Evolutionary conservation across 2,113 vertebrate genomes (phyloP).

Genomic region (Sciurus niger): DNA sequence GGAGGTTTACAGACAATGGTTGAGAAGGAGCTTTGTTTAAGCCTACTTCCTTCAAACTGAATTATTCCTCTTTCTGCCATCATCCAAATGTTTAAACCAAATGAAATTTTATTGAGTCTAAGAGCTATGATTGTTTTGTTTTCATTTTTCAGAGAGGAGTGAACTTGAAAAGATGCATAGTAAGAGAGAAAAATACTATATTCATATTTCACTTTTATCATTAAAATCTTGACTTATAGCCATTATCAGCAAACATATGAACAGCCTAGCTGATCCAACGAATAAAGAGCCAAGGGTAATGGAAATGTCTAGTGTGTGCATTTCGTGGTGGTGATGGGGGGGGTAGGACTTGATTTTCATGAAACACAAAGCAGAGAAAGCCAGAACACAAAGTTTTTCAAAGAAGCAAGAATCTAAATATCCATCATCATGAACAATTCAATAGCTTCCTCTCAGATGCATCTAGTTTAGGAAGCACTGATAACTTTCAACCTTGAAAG

Average conservation of each 20-base stretch:
- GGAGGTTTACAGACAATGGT: neutral
- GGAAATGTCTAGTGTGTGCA: neutral
- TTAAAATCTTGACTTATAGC: conserved; percentile 60
- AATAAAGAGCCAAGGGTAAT: neutral
- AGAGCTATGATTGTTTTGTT: conserved; percentile 56
- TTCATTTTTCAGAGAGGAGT: conserved; percentile 48
- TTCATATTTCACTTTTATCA: conserved; percentile 57
- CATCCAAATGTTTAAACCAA: conserved; percentile 28
- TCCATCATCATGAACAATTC: neutral
- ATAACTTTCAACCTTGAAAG: neutral
- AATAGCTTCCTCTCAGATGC: neutral
- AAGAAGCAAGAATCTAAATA: neutral
- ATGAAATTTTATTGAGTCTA: conserved; percentile 26
- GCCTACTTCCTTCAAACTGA: neutral
- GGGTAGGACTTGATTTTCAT: conserved; percentile 13
- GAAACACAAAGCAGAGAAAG: conserved; percentile 9
- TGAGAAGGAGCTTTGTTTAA: neutral
- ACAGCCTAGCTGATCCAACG: neutral
- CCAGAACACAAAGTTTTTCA: neutral
- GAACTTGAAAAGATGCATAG: conserved; percentile 57
- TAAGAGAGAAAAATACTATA: conserved; percentile 24
- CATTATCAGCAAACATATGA: conserved; percentile 13
- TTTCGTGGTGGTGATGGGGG: neutral
- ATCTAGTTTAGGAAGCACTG: neutral
- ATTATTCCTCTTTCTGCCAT: neutral